Evolutionary conservation across 1,140 invertebrate species (phyloP).

Genomic region (Bradynema listronoti): DNA sequence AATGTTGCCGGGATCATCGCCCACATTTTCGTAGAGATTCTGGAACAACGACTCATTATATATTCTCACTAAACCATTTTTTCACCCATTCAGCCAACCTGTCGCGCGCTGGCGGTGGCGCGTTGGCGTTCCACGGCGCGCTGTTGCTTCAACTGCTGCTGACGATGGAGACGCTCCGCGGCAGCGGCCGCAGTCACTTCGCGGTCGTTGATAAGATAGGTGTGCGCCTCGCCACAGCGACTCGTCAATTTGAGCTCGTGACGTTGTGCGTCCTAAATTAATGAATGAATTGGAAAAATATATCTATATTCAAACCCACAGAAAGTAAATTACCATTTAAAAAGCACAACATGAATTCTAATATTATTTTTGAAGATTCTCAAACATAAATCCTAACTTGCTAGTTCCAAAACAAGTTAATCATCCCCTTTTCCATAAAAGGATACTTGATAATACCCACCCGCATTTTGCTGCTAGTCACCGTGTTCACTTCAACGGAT

Average conservation of each 20-base stretch:
- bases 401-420: no score
- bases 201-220: constrained; percentile 10
- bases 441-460: no score
- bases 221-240: constrained; percentile 22
- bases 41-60: constrained; percentile 12
- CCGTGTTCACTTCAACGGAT: constrained; percentile 23
- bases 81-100: neutral
- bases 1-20: constrained; percentile 19
- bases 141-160: constrained; percentile 1
- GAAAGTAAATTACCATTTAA: no score
- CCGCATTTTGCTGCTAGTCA: constrained; percentile 7
- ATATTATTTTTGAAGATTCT: no score
- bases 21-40: constrained; percentile 15
- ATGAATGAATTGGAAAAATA: no score
- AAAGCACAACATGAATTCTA: no score
- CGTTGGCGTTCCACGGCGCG: neutral
- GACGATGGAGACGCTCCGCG: no score
- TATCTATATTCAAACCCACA: no score
- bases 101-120: neutral
- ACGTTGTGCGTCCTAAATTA: constrained; percentile 12
- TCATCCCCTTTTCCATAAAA: no score
- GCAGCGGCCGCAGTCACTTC: no score
- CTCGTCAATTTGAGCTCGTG: constrained; percentile 25
- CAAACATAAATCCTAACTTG: no score
- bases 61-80: neutral